phyloP scores from a whole-genome alignment of 1,140 invertebrate species.

The Goniozus legneri region DNA sequence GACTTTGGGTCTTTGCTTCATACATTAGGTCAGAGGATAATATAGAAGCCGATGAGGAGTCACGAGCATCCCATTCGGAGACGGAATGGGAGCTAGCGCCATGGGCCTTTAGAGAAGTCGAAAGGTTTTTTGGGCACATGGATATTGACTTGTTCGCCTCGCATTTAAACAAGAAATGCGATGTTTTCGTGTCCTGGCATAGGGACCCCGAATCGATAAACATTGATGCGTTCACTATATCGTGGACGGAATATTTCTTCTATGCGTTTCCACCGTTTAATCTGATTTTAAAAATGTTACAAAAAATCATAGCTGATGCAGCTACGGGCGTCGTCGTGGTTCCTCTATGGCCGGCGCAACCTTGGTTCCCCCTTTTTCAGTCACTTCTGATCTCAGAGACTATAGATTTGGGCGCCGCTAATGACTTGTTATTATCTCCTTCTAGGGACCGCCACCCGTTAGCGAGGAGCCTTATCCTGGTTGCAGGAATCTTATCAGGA shows the following conservation, averaged over 20 bases:
- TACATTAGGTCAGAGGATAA: constrained; percentile 22
- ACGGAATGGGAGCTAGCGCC: constrained; percentile 9
- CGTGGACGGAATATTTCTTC: constrained; percentile 28
- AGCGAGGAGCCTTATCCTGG: too few relatives aligned
- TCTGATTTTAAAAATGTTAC: constrained; percentile 15
- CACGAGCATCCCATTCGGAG: constrained; percentile 7
- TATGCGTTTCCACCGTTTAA: too few relatives aligned
- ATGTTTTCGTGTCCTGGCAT: constrained; percentile 27
- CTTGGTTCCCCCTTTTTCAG: too few relatives aligned
- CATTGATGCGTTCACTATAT: constrained; percentile 22
- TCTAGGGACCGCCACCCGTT: too few relatives aligned
- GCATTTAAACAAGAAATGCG: constrained; percentile 25
- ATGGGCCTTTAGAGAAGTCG: constrained; percentile 5
- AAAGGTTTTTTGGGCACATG: constrained; percentile 5
- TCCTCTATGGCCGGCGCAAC: too few relatives aligned
- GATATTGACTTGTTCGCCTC: constrained; percentile 29
- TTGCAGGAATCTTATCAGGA: too few relatives aligned
- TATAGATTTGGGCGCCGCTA: too few relatives aligned
- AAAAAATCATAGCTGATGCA: constrained; percentile 25
- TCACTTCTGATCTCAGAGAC: too few relatives aligned
- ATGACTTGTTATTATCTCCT: too few relatives aligned
- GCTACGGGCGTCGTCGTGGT: constrained; percentile 12
- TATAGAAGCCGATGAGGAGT: constrained; percentile 21
- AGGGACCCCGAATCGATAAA: constrained; percentile 19
- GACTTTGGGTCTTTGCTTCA: constrained; percentile 22